These are phyloP conservation scores for Ostrea edulis DNA, from an alignment of 1,140 invertebrate species.

Conservation along the genomic window DNA sequence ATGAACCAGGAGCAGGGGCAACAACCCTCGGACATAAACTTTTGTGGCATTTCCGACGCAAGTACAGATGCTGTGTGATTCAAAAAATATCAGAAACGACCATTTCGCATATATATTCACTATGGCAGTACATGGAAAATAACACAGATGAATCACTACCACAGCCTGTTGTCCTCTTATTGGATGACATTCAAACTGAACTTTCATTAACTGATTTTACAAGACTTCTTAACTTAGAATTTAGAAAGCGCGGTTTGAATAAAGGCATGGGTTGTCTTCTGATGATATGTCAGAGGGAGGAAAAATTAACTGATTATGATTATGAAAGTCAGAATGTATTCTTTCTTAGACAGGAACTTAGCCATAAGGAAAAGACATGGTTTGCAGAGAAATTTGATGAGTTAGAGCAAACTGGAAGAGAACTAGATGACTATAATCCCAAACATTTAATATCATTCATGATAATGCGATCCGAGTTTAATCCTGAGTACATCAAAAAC, in stretches of 20 bases:
- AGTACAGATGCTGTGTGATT: slow-evolving; percentile 44
- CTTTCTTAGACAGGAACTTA: background rate
- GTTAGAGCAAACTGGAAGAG: background rate
- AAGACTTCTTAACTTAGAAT: slow-evolving; percentile 25
- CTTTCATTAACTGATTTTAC: slow-evolving; percentile 10
- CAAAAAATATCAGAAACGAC: slow-evolving; percentile 45
- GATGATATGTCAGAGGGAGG: slow-evolving; percentile 38
- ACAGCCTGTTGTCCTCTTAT: slow-evolving; percentile 42
- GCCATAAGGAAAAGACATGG: background rate
- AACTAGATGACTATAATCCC: background rate
- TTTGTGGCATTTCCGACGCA: slow-evolving; percentile 45
- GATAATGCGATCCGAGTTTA: slow-evolving; percentile 44
- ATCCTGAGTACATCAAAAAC: slow-evolving; percentile 43
- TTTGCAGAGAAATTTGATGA: background rate
- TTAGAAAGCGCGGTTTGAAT: background rate
- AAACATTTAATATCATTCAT: slow-evolving; percentile 53
- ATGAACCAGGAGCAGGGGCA: slow-evolving; percentile 54
- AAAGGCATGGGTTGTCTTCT: slow-evolving; percentile 41
- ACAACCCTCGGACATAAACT: slow-evolving; percentile 39
- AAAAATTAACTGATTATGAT: background rate
- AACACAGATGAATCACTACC: background rate
- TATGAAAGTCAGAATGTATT: background rate
- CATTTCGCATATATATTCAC: background rate
- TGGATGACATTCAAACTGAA: slow-evolving; percentile 48
- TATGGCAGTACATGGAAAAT: slow-evolving; percentile 38